Percentiles rank a stretch among this genome's conserved stretches.
phyloP scores from a whole-genome alignment of 2,113 vertebrate genomes.

The Hippocampus abdominalis region DNA sequence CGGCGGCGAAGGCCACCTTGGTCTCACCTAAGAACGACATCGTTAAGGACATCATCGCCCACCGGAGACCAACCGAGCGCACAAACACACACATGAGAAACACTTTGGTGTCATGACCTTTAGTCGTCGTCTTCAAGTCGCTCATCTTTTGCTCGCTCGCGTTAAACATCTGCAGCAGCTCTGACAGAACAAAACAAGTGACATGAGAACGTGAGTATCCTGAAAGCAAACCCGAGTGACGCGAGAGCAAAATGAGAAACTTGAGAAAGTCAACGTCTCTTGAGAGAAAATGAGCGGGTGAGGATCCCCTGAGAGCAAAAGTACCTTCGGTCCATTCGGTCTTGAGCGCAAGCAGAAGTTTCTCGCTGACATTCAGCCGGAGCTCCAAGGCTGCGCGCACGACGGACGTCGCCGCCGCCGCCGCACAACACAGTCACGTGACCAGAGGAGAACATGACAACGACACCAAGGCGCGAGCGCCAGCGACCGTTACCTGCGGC shows the following conservation, averaged over 20 bases:
- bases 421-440: too few relatives aligned
- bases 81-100: not conserved
- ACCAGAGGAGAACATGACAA: too few relatives aligned
- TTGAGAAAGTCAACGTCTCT: too few relatives aligned
- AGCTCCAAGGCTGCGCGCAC: too few relatives aligned
- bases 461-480: too few relatives aligned
- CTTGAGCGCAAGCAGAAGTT: too few relatives aligned
- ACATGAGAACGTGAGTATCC: not conserved
- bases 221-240: not conserved
- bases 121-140: not conserved
- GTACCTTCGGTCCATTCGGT: too few relatives aligned
- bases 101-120: slow-evolving; percentile 1
- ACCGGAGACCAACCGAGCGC: not conserved
- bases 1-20: slow-evolving; percentile 59
- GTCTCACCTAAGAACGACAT: slow-evolving; percentile 18
- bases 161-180: slow-evolving; percentile 8
- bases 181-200: slow-evolving; percentile 1
- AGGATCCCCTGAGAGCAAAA: not conserved
- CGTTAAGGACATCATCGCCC: not conserved
- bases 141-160: not conserved
- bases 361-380: too few relatives aligned
- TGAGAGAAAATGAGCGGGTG: not conserved
- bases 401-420: too few relatives aligned
- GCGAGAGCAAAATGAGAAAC: not conserved
- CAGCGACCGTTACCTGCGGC: not conserved